Conservation (phyloP, 2,888 invertebrate genomes). For the Microchrysa polita region DNA sequence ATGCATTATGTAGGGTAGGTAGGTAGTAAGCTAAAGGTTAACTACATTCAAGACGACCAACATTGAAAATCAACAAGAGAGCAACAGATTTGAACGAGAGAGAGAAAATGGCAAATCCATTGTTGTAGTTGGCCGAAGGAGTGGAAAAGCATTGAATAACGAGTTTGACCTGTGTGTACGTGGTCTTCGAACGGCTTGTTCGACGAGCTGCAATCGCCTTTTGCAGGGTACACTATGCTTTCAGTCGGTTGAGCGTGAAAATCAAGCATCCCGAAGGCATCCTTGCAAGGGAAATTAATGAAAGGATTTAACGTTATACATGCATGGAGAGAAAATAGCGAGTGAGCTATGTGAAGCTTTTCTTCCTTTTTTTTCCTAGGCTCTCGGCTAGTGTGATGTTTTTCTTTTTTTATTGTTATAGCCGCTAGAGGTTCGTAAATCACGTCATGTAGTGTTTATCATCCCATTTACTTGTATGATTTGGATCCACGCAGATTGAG, state of each 20-base stretch:
- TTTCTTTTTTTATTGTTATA: background rate
- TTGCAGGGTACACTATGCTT: background rate
- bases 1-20: background rate
- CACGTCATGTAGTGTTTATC: constrained; percentile 17
- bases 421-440: constrained; percentile 2
- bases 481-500: too few species aligned
- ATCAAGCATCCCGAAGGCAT: constrained; percentile 15
- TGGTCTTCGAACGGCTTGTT: background rate
- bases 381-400: background rate
- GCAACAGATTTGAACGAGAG: constrained; percentile 31
- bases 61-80: constrained; percentile 12
- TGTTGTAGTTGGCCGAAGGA: background rate
- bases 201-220: background rate
- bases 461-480: background rate
- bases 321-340: too few species aligned
- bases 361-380: too few species aligned
- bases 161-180: constrained; percentile 22
- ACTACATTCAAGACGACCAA: constrained; percentile 19
- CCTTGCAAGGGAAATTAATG: constrained; percentile 33
- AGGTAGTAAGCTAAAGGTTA: constrained; percentile 30
- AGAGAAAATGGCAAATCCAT: background rate
- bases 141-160: constrained; percentile 18
- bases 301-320: constrained; percentile 28
- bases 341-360: constrained; percentile 8
- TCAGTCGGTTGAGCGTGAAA: constrained; percentile 6